Evolutionary conservation across 2,888 invertebrate genomes (phyloP).

Genomic region (Cataglyphis livida): DNA sequence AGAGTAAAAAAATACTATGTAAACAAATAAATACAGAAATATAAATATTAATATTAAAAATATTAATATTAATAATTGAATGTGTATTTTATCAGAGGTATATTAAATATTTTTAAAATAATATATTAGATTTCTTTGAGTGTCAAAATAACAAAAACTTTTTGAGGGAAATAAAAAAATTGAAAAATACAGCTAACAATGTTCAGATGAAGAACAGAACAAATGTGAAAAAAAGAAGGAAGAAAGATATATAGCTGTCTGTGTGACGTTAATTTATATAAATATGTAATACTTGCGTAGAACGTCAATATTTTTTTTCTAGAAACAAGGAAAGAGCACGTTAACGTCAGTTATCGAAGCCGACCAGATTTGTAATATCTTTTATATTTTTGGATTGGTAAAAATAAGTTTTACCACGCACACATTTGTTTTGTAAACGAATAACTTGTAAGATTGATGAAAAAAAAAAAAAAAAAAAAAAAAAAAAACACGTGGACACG

Average conservation of each 20-base stretch:
- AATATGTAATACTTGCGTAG: background rate
- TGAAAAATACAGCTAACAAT: background rate
- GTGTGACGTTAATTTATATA: background rate
- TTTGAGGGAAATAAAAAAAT: background rate
- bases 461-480: conserved; percentile 27
- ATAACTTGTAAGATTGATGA: conserved; percentile 28
- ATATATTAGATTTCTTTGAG: background rate
- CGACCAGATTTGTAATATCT: background rate
- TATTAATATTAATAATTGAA: background rate
- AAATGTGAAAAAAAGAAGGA: background rate
- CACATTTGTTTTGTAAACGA: conserved; percentile 9
- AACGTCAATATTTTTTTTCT: background rate
- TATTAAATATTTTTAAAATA: background rate
- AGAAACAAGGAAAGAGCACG: background rate
- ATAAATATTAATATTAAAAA: background rate
- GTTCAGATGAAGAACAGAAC: background rate
- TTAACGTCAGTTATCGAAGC: background rate
- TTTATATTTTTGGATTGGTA: conserved; percentile 9
- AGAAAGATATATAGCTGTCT: background rate
- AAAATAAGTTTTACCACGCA: conserved; percentile 2
- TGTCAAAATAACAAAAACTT: background rate
- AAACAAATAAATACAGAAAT: background rate
- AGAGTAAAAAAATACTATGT: background rate
- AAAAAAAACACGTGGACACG: conserved; percentile 6
- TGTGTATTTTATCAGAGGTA: background rate